Conservation (phyloP, 2,888 invertebrate species). For the Hydraecia micacea region DNA sequence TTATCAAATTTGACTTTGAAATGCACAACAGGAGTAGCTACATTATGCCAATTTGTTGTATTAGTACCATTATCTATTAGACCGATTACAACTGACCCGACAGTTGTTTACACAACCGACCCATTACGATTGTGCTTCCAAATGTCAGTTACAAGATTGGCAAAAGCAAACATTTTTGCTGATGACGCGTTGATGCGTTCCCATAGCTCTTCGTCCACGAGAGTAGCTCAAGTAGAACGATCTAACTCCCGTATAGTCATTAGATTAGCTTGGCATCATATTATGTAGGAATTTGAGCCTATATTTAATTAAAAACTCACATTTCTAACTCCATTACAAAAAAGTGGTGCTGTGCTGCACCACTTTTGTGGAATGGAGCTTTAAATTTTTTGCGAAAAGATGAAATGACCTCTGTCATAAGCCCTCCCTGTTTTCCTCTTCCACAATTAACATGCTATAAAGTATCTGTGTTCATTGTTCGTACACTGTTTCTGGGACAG, state of each 20-base stretch:
- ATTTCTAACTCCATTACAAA: too few species aligned
- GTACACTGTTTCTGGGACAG: constrained; percentile 63
- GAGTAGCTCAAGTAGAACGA: background rate
- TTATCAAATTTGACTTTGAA: constrained; percentile 31
- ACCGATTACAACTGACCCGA: background rate
- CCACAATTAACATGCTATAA: constrained; percentile 45
- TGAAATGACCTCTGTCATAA: background rate
- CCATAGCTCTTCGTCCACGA: background rate
- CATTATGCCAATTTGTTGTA: constrained; percentile 19
- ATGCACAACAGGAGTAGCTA: constrained; percentile 23
- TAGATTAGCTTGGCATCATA: background rate
- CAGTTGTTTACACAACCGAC: constrained; percentile 13
- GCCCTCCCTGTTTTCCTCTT: constrained; percentile 7
- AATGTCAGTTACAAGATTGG: constrained; percentile 35
- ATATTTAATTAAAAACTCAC: background rate
- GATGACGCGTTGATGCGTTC: background rate
- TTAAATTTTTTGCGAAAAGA: background rate
- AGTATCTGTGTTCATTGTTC: constrained; percentile 48
- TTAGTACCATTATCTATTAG: constrained; percentile 37
- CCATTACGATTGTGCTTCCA: constrained; percentile 37
- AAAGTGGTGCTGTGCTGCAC: background rate
- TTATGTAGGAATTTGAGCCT: background rate
- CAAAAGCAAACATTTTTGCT: constrained; percentile 38
- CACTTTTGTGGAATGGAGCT: too few species aligned
- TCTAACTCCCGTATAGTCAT: background rate